Conservation (phyloP, 2,888 invertebrate species). For the Saturnia pavonia region DNA sequence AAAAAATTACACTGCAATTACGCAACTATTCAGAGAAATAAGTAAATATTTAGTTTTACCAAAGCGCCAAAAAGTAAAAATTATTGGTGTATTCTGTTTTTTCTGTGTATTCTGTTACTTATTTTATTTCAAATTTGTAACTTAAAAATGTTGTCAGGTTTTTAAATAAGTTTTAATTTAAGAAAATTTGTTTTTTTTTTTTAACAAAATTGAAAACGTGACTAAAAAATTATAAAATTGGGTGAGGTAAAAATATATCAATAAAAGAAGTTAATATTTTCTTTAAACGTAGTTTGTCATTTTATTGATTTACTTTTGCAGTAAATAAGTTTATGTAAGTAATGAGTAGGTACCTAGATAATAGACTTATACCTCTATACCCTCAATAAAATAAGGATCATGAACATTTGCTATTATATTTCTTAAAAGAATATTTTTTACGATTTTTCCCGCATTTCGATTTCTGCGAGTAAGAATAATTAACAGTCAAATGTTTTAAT, state of each 20-base stretch:
- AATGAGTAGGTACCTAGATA: no score
- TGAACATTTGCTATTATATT: no score
- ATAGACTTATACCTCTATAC: no score
- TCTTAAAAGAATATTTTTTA: no score
- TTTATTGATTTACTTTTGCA: background rate
- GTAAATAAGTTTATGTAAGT: background rate
- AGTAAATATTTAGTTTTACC: background rate
- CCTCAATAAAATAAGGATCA: no score
- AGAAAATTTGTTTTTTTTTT: background rate
- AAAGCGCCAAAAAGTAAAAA: background rate
- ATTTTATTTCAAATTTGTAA: background rate
- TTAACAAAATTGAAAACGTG: background rate
- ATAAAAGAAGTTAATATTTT: background rate
- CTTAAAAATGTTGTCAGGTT: background rate
- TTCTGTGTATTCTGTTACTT: no score
- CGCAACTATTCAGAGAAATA: background rate
- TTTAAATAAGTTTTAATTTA: background rate
- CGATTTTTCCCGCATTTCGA: background rate
- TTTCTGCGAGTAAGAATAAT: background rate
- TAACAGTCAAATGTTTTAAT: background rate
- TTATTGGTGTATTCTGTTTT: no score
- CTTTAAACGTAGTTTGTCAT: background rate
- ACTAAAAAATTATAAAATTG: background rate
- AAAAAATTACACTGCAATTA: background rate
- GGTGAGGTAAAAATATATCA: background rate